These are phyloP conservation scores for Bujurquina vittata DNA, from an alignment of 2,113 vertebrate genomes.

Conservation along the genomic window DNA sequence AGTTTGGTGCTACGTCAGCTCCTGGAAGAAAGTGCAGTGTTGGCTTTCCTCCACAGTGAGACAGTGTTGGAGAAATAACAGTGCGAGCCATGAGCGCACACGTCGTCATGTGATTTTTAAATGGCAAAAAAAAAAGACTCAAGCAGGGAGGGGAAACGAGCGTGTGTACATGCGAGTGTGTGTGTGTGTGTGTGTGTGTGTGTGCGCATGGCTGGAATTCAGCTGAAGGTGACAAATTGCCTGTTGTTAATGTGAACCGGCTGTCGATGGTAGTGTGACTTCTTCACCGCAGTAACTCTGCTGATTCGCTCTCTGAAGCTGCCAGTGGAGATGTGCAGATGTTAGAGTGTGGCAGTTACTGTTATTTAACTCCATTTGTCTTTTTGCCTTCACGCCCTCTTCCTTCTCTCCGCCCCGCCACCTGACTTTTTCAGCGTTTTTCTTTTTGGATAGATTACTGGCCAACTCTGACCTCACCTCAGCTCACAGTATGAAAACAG, in stretches of 20 bases:
- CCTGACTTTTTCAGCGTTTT: slow-evolving; percentile 26
- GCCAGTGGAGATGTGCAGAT: slow-evolving; percentile 26
- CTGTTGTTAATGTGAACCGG: slow-evolving; percentile 68
- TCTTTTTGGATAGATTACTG: slow-evolving; percentile 12
- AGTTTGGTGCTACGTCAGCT: slow-evolving; percentile 2
- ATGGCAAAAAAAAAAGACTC: not conserved
- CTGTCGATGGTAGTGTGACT: slow-evolving; percentile 46
- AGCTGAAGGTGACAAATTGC: slow-evolving; percentile 61
- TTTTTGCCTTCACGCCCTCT: not conserved
- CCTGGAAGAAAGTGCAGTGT: slow-evolving; percentile 29
- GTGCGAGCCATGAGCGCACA: not conserved
- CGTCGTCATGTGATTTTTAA: not conserved
- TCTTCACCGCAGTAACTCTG: slow-evolving; percentile 30
- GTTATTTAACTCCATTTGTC: slow-evolving; percentile 34
- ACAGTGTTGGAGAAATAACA: slow-evolving; percentile 47
- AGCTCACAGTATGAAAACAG: slow-evolving; percentile 57
- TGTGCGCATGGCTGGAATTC: slow-evolving; percentile 47
- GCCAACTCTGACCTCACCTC: slow-evolving; percentile 75
- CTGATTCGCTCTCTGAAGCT: slow-evolving; percentile 3
- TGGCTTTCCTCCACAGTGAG: slow-evolving; percentile 52
- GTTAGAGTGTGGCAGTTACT: not conserved
- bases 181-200: not conserved
- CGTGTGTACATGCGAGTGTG: not conserved
- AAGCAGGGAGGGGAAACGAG: not conserved
- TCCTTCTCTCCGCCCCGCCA: not conserved